A percentile compares a stretch with the other conserved stretches of the same genome.
These are phyloP conservation scores for Crocodylus rhombifer DNA, from an alignment of 2,797 vertebrate species.

Conservation along the genomic window DNA sequence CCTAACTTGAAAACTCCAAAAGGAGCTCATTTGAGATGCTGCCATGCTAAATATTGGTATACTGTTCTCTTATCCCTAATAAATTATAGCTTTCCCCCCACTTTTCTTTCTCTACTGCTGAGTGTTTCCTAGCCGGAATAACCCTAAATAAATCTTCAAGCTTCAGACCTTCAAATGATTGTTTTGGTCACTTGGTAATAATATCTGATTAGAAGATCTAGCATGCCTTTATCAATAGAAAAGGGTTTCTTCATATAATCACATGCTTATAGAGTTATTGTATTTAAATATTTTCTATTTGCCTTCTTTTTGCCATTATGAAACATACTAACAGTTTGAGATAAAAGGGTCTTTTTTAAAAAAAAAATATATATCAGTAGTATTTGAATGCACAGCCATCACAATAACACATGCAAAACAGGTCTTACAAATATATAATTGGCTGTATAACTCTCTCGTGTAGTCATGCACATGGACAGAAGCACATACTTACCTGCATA, in stretches of 20 bases:
- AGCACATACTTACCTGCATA: neutral
- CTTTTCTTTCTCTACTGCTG: neutral
- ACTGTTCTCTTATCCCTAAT: neutral
- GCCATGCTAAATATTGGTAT: neutral
- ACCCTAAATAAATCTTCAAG: neutral
- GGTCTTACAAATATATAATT: neutral
- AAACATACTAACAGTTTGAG: neutral
- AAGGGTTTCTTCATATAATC: neutral
- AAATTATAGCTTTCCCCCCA: neutral
- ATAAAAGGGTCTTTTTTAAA: neutral
- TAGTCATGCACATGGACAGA: neutral
- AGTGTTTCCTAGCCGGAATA: neutral
- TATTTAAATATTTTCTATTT: neutral
- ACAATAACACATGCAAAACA: neutral
- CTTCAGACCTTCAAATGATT: neutral
- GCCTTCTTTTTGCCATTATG: neutral
- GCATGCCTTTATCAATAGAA: neutral
- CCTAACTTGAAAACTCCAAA: neutral
- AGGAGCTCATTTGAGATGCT: fast-evolving
- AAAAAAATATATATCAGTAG: neutral
- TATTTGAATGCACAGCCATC: neutral
- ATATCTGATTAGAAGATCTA: neutral
- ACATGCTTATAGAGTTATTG: neutral
- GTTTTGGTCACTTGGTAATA: neutral
- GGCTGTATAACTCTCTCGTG: fast-evolving